A percentile compares a stretch with the other conserved stretches of the same genome.
phyloP scores from a whole-genome alignment of 2,113 vertebrate genomes.

The Nestor notabilis region DNA sequence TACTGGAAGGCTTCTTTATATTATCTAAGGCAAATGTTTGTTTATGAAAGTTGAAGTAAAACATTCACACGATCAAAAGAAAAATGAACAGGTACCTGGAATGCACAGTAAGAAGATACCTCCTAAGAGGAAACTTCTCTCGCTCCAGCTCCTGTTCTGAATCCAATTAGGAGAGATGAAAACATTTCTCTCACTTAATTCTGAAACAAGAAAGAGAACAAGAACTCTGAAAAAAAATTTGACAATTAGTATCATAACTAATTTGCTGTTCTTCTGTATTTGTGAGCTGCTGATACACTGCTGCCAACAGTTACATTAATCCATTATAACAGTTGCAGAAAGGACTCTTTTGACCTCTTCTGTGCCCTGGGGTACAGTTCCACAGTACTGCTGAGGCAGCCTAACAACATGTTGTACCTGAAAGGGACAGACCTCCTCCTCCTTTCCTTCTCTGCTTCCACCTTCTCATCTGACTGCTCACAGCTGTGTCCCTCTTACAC shows the following conservation, averaged over 20 bases:
- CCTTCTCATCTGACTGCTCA: background rate
- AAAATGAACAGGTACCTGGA: background rate
- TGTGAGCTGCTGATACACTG: background rate
- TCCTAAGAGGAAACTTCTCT: background rate
- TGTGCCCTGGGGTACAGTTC: background rate
- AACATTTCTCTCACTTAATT: background rate
- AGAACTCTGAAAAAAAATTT: background rate
- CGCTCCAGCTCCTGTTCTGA: background rate
- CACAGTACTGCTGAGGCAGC: background rate
- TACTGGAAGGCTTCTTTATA: background rate
- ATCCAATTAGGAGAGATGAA: background rate
- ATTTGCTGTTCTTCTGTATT: background rate
- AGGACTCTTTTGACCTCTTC: background rate
- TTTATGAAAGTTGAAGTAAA: slow-evolving; percentile 54
- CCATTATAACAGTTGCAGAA: background rate
- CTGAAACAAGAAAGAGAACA: background rate
- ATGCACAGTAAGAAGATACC: background rate
- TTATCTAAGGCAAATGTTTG: slow-evolving; percentile 59
- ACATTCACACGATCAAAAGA: slow-evolving; percentile 36
- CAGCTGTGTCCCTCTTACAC: background rate
- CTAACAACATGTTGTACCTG: background rate
- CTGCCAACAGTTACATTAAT: background rate
- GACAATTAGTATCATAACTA: background rate
- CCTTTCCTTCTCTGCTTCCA: background rate
- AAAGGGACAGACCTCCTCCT: background rate